These are phyloP conservation scores for Hetaerina titia DNA, from an alignment of 2,888 invertebrate genomes.

Conservation along the genomic window DNA sequence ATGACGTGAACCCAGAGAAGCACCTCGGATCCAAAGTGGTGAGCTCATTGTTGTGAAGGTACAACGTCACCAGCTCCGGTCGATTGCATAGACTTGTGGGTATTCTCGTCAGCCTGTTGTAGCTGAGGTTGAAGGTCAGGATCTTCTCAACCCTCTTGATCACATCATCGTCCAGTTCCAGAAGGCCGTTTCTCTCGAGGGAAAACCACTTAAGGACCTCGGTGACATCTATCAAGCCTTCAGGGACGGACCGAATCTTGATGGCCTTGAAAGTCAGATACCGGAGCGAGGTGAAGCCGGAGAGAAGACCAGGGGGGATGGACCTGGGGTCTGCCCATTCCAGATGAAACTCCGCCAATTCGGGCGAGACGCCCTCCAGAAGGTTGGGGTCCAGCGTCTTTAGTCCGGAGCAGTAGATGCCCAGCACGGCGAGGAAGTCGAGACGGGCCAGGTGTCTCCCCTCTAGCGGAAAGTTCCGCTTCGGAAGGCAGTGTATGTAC, in stretches of 20 bases:
- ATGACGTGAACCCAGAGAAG: background rate
- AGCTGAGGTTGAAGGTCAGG: background rate
- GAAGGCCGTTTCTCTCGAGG: background rate
- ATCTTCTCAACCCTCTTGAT: background rate
- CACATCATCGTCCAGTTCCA: background rate
- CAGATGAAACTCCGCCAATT: background rate
- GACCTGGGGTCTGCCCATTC: background rate
- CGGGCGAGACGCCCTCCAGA: background rate
- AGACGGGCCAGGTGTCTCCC: background rate
- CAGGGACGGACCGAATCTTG: background rate
- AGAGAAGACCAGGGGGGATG: background rate
- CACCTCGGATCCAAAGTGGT: background rate
- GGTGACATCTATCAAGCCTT: background rate
- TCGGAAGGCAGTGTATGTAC: background rate
- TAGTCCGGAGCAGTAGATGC: background rate
- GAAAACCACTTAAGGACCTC: background rate
- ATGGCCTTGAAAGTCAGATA: background rate
- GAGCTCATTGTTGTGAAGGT: background rate
- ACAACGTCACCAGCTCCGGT: background rate
- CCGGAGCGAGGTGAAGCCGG: background rate
- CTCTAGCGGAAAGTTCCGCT: background rate
- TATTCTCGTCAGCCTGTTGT: background rate
- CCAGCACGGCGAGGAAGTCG: background rate
- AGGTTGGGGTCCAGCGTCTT: background rate
- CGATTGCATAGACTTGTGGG: background rate